Evolutionary conservation across 64 coral and sea anemone genomes (phyloP).

Genomic region (Catalaphyllia jardinei): DNA sequence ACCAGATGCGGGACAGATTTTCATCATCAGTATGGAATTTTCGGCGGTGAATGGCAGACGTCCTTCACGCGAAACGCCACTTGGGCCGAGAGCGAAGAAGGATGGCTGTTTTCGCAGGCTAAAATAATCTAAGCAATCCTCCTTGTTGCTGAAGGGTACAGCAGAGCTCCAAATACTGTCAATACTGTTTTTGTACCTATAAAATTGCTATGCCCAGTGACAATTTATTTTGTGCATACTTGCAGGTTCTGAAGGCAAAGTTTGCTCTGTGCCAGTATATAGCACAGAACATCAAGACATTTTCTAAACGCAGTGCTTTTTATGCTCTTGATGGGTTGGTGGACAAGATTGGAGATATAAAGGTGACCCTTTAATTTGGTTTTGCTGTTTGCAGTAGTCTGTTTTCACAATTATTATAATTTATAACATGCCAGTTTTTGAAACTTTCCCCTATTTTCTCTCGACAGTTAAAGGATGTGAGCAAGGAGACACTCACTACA

Average conservation of each 20-base stretch:
- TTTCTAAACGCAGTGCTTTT: slow-evolving; percentile 97
- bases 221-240: not conserved
- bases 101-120: no score
- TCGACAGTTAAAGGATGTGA: slow-evolving; percentile 85
- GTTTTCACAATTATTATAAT: not conserved
- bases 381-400: not conserved
- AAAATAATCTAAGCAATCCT: no score
- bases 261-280: slow-evolving; percentile 85
- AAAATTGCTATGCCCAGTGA: not conserved
- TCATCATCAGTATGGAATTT: no score
- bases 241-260: slow-evolving; percentile 92
- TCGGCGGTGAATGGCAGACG: no score
- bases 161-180: no score
- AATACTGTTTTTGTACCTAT: no score
- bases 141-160: no score
- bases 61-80: no score
- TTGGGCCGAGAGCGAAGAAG: no score
- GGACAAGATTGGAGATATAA: slow-evolving; percentile 98
- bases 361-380: slow-evolving; percentile 51
- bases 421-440: no score
- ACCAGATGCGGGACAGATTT: no score
- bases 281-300: slow-evolving; percentile 68
- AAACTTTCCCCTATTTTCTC: no score
- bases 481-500: slow-evolving; percentile 85
- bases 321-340: slow-evolving; percentile 93